Evolutionary conservation across 2,113 vertebrate species (phyloP), one percentile per base, ranked within the genome.

Genomic region (Mugil cephalus): DNA sequence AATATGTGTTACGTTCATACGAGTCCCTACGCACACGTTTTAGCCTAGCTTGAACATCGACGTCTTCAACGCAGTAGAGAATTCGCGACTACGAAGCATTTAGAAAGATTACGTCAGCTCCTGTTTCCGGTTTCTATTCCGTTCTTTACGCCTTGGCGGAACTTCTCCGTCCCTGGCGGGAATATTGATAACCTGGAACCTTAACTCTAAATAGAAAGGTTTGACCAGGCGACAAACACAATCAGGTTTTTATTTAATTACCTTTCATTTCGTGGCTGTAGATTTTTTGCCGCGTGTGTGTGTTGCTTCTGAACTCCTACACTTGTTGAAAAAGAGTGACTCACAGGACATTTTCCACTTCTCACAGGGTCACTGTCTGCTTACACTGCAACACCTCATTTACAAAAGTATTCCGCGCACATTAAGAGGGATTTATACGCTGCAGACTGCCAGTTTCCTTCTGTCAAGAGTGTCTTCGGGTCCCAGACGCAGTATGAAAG

Each of bases 301-400:
- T 0, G 34, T 70, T 34, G 7, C 47, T 55, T 50, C 8, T 15
- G 17, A n/a, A 51, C 51, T 74, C 68, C 21, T 62, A 50, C 3
- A 7, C 51, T 62, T 40, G 30, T 10, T 62, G 56, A 68, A 75
- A 74, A 67, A 59, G 0, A 34, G 17, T 78, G 78, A 88, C 67
- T 90, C 72, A 81, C 10, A 18, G 4, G n/a, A 50, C 17, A 42
- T 56, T 84, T 86, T 69, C 69, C 74, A 77, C 56, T 24, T 18
- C 51, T 74, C 46, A 19, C 38, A 30, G 8, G 61, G 34, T 69
- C 62, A 13, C 72, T 62, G 18, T 75, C 64, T 61, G 64, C 55
- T 66, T 39, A 48, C 35, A 67, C 24, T 51, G 21, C 48, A 79
- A 76, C 68, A 69, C 50, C 38, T 80, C 17, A 36, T 78, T 64